A percentile compares a stretch with the other conserved stretches of the same genome.
Evolutionary conservation across 2,888 invertebrate genomes (phyloP).

Genomic region (Hirtodrosophila trivittata): DNA sequence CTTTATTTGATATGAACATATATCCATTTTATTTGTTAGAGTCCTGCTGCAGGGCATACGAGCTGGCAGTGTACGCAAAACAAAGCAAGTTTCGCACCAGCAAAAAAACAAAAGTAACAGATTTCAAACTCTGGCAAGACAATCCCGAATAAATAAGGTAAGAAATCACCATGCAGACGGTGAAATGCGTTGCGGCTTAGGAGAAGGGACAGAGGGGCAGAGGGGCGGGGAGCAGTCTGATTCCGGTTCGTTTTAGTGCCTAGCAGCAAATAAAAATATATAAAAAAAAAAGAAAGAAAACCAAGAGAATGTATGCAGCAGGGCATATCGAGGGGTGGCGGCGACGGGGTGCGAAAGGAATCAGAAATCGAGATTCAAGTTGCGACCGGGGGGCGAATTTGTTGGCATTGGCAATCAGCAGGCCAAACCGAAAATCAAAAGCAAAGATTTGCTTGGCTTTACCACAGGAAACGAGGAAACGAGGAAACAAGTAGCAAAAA

Average conservation of each 20-base stretch:
- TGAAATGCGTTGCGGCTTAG: slow-evolving; percentile 14
- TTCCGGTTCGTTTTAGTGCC: slow-evolving; percentile 37
- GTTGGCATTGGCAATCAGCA: slow-evolving; percentile 50
- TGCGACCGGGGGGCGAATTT: slow-evolving; percentile 34
- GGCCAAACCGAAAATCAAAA: slow-evolving; percentile 29
- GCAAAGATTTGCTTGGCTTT: slow-evolving; percentile 49
- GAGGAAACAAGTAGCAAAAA: slow-evolving; percentile 7
- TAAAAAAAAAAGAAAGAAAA: not conserved
- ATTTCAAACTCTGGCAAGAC: slow-evolving; percentile 49
- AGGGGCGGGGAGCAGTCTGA: not conserved
- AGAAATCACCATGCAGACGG: slow-evolving; percentile 58
- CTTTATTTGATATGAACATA: no score
- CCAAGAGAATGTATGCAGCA: slow-evolving; percentile 1
- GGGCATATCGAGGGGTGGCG: not conserved
- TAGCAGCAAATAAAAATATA: slow-evolving; percentile 32
- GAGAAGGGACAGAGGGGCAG: not conserved
- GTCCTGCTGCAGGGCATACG: no score
- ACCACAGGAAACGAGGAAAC: slow-evolving; percentile 9
- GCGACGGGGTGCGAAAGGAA: not conserved
- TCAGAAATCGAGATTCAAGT: slow-evolving; percentile 15
- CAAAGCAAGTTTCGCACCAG: no score
- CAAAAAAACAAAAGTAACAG: slow-evolving; percentile 41
- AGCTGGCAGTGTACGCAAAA: no score
- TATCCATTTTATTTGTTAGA: no score
- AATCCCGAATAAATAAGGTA: slow-evolving; percentile 67